phyloP scores from a whole-genome alignment of 2,113 vertebrate species.

The Ptychochromis oligacanthus region DNA sequence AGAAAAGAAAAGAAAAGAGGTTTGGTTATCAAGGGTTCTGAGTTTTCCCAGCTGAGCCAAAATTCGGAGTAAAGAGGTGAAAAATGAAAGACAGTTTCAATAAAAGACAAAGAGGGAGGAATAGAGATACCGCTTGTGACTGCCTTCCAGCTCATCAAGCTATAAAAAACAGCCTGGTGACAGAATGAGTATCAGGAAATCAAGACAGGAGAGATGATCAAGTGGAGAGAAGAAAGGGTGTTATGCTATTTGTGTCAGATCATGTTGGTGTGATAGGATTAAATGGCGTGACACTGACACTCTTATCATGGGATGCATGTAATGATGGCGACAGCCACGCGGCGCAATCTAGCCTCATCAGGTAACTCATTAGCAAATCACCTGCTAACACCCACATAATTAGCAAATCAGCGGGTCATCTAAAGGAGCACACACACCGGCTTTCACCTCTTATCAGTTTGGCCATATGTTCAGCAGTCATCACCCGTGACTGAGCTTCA shows the following conservation, averaged over 20 bases:
- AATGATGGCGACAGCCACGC: slow-evolving; percentile 39
- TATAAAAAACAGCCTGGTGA: slow-evolving; percentile 42
- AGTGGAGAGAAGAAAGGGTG: slow-evolving; percentile 8
- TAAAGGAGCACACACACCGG: slow-evolving; percentile 48
- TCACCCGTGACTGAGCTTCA: not conserved
- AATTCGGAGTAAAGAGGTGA: slow-evolving; percentile 34
- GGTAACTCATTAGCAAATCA: slow-evolving; percentile 66
- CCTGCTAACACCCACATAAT: slow-evolving; percentile 67
- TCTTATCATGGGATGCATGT: slow-evolving; percentile 57
- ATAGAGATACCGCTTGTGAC: not conserved
- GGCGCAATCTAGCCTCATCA: slow-evolving; percentile 60
- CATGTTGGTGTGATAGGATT: slow-evolving; percentile 50
- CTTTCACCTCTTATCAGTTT: slow-evolving; percentile 49
- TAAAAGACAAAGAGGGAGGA: slow-evolving; percentile 21
- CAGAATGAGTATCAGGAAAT: slow-evolving; percentile 45
- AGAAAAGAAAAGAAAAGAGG: not conserved
- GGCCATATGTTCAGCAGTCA: slow-evolving; percentile 45
- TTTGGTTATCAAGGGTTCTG: slow-evolving; percentile 24
- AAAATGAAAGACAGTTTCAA: slow-evolving; percentile 31
- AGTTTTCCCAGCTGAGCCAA: slow-evolving; percentile 47
- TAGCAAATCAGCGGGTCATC: slow-evolving; percentile 70
- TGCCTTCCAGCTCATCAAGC: slow-evolving; percentile 45
- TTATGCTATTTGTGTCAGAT: slow-evolving; percentile 56
- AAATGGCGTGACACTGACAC: slow-evolving; percentile 64
- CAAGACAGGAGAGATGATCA: slow-evolving; percentile 12